Evolutionary conservation across 2,888 invertebrate genomes (phyloP).

Genomic region (Ectemnius cavifrons): DNA sequence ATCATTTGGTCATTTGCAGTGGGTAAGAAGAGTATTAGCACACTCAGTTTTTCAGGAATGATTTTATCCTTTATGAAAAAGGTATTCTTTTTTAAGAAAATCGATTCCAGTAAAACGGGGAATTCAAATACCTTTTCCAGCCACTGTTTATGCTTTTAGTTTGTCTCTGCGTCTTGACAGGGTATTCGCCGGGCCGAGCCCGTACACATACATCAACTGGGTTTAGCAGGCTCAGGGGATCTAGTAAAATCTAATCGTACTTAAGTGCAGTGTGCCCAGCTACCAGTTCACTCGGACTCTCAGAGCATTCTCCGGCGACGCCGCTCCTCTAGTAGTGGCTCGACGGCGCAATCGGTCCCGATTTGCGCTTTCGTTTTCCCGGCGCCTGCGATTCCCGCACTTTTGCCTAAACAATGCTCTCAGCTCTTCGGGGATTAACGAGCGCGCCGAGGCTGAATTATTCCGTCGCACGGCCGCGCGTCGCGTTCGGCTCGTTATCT

Average conservation of each 20-base stretch:
- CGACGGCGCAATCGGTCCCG: neutral
- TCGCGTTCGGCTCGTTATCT: slow-evolving; percentile 9
- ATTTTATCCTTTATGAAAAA: too few species aligned
- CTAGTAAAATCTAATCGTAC: slow-evolving; percentile 6
- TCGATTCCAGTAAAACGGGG: too few species aligned
- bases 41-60: too few species aligned
- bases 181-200: neutral
- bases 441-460: slow-evolving; percentile 1
- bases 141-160: too few species aligned
- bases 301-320: neutral
- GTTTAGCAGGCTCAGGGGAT: neutral
- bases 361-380: slow-evolving; percentile 5
- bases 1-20: too few species aligned
- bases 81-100: too few species aligned
- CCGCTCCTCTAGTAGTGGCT: neutral
- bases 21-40: too few species aligned
- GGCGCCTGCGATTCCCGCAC: neutral
- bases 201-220: neutral
- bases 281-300: neutral
- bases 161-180: too few species aligned
- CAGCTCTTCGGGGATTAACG: too few species aligned
- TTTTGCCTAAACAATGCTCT: neutral
- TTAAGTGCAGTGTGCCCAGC: neutral
- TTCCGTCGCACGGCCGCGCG: neutral
- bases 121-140: too few species aligned